Conservation (phyloP, 2,797 vertebrate genomes). For the Sebastes kiyomatsui region DNA sequence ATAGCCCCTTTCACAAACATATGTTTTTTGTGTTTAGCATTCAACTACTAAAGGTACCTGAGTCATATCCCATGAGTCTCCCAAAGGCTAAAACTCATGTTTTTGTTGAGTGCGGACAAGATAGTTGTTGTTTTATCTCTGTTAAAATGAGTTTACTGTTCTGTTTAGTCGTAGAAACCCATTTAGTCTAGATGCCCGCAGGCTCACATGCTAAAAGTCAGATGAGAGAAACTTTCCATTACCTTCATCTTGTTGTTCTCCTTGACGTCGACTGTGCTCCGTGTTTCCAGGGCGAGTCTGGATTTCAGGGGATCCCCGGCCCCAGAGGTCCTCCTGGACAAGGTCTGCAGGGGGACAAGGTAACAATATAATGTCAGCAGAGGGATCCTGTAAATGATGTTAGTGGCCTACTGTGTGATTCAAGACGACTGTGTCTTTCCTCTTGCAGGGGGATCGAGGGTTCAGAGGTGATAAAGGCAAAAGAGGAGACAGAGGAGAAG, state of each 20-base stretch:
- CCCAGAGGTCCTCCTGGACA: constrained; percentile 82
- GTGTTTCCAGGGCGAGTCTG: constrained; percentile 85
- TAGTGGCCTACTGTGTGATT: background rate
- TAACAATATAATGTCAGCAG: constrained; percentile 26
- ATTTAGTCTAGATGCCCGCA: background rate
- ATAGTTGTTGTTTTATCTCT: background rate
- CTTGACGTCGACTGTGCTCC: background rate
- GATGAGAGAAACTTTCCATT: background rate
- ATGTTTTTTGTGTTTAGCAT: background rate
- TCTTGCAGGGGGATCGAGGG: constrained; percentile 86
- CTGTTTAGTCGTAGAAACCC: background rate
- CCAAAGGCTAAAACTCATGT: background rate
- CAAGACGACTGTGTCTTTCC: rapidly evolving
- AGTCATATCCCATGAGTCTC: background rate
- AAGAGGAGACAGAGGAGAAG: constrained; percentile 85
- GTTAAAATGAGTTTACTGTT: background rate
- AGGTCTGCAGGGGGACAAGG: constrained; percentile 88
- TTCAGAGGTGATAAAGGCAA: constrained; percentile 83
- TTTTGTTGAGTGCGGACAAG: background rate
- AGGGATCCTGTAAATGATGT: background rate
- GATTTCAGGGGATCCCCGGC: constrained; percentile 84
- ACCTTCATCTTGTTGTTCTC: background rate
- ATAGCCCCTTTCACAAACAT: too few species aligned
- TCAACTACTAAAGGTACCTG: background rate
- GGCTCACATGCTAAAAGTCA: background rate